A percentile compares a stretch with the other conserved stretches of the same genome.
These are phyloP conservation scores for Phymastichus coffea DNA, from an alignment of 1,140 invertebrate genomes.

Conservation along the genomic window DNA sequence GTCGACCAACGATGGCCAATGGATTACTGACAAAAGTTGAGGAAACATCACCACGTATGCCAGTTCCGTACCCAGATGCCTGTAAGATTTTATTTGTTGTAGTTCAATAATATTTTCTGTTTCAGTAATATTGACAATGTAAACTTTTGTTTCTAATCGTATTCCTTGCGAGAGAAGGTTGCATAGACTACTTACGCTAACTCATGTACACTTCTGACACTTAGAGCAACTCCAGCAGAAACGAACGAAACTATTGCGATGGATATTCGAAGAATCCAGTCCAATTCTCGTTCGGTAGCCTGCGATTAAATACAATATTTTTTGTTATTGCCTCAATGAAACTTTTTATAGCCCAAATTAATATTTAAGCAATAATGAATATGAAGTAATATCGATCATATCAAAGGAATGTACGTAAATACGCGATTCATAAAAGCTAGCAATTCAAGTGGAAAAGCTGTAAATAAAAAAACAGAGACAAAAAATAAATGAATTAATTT, in stretches of 20 bases:
- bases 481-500: too few species aligned
- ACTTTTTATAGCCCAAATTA: too few species aligned
- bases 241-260: slow-evolving; percentile 70
- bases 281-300: slow-evolving; percentile 73
- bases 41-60: slow-evolving; percentile 83
- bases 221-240: slow-evolving; percentile 72
- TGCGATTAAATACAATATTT: slow-evolving; percentile 42
- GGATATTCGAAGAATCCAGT: slow-evolving; percentile 72
- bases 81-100: slow-evolving; percentile 36
- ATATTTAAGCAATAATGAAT: too few species aligned
- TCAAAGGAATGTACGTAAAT: too few species aligned
- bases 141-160: neutral
- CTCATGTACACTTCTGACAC: slow-evolving; percentile 75
- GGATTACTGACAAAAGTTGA: slow-evolving; percentile 77
- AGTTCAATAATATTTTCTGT: neutral
- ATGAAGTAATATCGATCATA: too few species aligned
- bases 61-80: slow-evolving; percentile 74
- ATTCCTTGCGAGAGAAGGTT: neutral
- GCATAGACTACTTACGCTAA: slow-evolving; percentile 64
- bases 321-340: too few species aligned
- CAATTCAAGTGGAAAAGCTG: too few species aligned
- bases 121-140: neutral
- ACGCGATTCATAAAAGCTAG: too few species aligned
- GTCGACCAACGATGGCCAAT: slow-evolving; percentile 68
- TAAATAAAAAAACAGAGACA: too few species aligned